These are phyloP conservation scores for Drosophila gunungcola DNA, from an alignment of 1,140 invertebrate species.

Conservation along the genomic window DNA sequence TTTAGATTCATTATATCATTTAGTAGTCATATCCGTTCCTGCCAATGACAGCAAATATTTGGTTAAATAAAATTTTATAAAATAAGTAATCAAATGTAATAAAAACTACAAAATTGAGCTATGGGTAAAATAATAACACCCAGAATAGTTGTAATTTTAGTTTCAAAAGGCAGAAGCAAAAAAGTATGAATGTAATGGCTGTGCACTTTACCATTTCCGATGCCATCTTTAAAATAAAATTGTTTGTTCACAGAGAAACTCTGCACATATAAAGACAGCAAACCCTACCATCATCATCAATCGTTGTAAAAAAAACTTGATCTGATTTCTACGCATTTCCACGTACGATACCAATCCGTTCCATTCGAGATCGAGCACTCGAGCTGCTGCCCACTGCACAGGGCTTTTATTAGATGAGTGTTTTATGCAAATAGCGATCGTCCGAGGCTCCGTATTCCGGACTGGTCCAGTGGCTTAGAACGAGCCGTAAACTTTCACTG, in stretches of 20 bases:
- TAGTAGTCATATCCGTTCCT: too few species aligned
- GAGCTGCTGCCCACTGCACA: conserved; percentile 23
- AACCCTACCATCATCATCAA: conserved; percentile 7
- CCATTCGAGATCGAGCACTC: conserved; percentile 15
- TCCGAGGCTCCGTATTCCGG: conserved; percentile 1
- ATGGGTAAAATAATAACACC: too few species aligned
- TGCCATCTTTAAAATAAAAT: not conserved
- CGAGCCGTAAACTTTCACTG: conserved; percentile 65
- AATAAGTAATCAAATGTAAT: too few species aligned
- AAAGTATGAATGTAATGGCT: not conserved
- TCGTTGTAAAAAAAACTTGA: conserved; percentile 10
- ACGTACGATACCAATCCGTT: conserved; percentile 5
- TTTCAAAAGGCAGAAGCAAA: not conserved
- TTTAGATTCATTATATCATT: too few species aligned
- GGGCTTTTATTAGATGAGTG: conserved; percentile 16
- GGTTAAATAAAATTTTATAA: too few species aligned
- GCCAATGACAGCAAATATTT: too few species aligned
- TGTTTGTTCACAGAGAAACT: not conserved
- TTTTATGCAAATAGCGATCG: conserved; percentile 66
- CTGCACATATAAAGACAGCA: not conserved
- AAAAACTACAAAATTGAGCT: too few species aligned
- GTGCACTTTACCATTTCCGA: conserved; percentile 21
- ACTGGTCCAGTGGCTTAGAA: conserved; percentile 66
- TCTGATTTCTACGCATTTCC: conserved; percentile 56
- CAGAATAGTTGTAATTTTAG: too few species aligned